A percentile compares a stretch with the other conserved stretches of the same genome.
Conservation (phyloP, 2,888 invertebrate species). For the Rosalia funebris region DNA sequence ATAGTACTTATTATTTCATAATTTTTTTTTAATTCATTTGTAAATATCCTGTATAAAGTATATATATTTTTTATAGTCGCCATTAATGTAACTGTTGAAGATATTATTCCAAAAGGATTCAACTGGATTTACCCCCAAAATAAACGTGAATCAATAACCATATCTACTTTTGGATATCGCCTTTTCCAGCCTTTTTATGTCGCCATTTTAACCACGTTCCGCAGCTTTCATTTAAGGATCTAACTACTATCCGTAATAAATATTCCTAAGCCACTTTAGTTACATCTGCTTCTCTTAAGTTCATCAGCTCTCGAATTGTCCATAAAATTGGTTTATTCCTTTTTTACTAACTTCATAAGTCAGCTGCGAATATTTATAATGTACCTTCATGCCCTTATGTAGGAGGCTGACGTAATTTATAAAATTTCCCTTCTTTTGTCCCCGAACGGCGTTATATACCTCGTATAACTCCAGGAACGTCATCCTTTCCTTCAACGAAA, state of each 20-base stretch:
- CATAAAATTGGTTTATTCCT: conserved; percentile 27
- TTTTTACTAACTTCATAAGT: conserved; percentile 20
- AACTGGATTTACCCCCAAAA: too few relatives aligned
- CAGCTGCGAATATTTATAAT: conserved; percentile 17
- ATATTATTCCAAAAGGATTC: too few relatives aligned
- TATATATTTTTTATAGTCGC: too few relatives aligned
- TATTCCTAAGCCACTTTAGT: conserved; percentile 25
- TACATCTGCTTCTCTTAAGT: conserved; percentile 30
- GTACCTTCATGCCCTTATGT: neutral
- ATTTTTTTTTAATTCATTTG: too few relatives aligned
- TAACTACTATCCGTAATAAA: conserved; percentile 29
- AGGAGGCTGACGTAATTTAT: neutral
- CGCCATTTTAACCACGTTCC: conserved; percentile 27
- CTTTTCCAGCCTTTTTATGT: conserved; percentile 21
- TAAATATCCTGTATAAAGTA: too few relatives aligned
- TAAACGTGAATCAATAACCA: too few relatives aligned
- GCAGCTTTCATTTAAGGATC: conserved; percentile 23
- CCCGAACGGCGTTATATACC: neutral
- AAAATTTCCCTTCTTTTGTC: neutral
- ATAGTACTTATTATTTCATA: too few relatives aligned
- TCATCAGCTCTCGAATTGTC: conserved; percentile 24
- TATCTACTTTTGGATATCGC: conserved; percentile 19
- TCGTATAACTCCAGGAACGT: neutral
- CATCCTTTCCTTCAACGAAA: neutral
- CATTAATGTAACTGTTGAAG: too few relatives aligned